A percentile compares a stretch with the other conserved stretches of the same genome.
These are phyloP conservation scores for Amphiprion ocellaris DNA, from an alignment of 2,113 vertebrate species.

Conservation along the genomic window DNA sequence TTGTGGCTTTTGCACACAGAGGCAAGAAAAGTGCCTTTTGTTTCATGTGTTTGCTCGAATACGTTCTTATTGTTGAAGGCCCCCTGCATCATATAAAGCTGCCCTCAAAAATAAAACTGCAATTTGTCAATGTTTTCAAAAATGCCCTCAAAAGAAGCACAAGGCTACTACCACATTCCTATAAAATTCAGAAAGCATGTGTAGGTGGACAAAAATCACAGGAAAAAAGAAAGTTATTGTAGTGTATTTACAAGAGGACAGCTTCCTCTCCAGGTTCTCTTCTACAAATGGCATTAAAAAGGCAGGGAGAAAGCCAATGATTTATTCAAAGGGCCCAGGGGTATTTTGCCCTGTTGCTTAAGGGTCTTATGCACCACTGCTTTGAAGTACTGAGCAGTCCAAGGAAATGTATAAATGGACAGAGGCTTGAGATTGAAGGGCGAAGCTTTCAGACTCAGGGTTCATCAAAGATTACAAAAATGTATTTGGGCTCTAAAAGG, in stretches of 20 bases:
- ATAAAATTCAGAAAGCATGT: slow-evolving; percentile 38
- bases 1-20: too few species aligned
- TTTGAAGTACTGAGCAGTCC: slow-evolving; percentile 72
- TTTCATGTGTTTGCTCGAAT: slow-evolving; percentile 40
- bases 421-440: slow-evolving; percentile 60
- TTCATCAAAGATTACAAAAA: slow-evolving; percentile 69
- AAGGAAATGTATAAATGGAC: slow-evolving; percentile 75
- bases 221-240: slow-evolving; percentile 43
- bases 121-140: slow-evolving; percentile 67
- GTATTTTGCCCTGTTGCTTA: slow-evolving; percentile 76
- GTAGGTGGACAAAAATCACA: slow-evolving; percentile 32
- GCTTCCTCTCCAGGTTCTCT: slow-evolving; percentile 49
- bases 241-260: slow-evolving; percentile 53
- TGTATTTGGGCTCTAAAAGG: slow-evolving; percentile 57
- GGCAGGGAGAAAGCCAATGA: slow-evolving; percentile 67
- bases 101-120: slow-evolving; percentile 56
- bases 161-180: slow-evolving; percentile 45
- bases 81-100: slow-evolving; percentile 44
- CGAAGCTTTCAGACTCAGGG: slow-evolving; percentile 64
- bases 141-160: slow-evolving; percentile 50
- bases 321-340: slow-evolving; percentile 75
- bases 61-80: slow-evolving; percentile 47
- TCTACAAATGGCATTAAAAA: slow-evolving; percentile 61
- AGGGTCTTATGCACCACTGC: slow-evolving; percentile 70
- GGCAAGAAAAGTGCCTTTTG: slow-evolving; percentile 11